A percentile compares a stretch with the other conserved stretches of the same genome.
phyloP scores from a whole-genome alignment of 2,888 invertebrate genomes.

The Archaeoteleia sp. region DNA sequence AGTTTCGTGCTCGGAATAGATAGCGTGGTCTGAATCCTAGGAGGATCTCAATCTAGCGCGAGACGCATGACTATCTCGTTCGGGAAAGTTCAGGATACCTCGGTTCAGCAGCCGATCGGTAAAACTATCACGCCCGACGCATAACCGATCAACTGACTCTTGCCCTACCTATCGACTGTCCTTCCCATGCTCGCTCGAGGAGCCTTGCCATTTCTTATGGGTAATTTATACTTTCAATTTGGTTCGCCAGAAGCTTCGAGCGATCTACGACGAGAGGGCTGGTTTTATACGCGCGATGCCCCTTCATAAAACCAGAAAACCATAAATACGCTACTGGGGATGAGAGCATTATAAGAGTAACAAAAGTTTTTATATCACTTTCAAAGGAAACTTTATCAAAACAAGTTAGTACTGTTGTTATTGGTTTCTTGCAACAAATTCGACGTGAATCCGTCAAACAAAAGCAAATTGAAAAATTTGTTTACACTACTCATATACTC shows the following conservation, averaged over 20 bases:
- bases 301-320: neutral
- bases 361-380: neutral
- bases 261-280: slow-evolving; percentile 2
- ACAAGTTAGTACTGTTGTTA: no score
- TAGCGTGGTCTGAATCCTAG: neutral
- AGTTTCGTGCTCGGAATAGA: slow-evolving; percentile 15
- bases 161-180: slow-evolving; percentile 7
- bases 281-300: neutral
- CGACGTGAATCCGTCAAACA: no score
- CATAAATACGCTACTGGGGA: neutral
- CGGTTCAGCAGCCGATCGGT: slow-evolving; percentile 8
- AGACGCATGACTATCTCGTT: slow-evolving; percentile 12
- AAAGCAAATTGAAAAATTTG: no score
- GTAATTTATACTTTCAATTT: slow-evolving; percentile 29
- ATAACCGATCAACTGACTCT: slow-evolving; percentile 26
- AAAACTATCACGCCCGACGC: slow-evolving; percentile 22
- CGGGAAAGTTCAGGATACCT: slow-evolving; percentile 1
- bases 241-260: slow-evolving; percentile 7
- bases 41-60: slow-evolving; percentile 10
- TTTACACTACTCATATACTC: no score
- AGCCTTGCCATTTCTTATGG: slow-evolving; percentile 6
- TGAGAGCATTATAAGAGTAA: neutral
- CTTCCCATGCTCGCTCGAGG: slow-evolving; percentile 3
- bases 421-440: no score
- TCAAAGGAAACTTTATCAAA: no score